Conservation (phyloP, 1,140 invertebrate species). For the Subanguina moxae region DNA sequence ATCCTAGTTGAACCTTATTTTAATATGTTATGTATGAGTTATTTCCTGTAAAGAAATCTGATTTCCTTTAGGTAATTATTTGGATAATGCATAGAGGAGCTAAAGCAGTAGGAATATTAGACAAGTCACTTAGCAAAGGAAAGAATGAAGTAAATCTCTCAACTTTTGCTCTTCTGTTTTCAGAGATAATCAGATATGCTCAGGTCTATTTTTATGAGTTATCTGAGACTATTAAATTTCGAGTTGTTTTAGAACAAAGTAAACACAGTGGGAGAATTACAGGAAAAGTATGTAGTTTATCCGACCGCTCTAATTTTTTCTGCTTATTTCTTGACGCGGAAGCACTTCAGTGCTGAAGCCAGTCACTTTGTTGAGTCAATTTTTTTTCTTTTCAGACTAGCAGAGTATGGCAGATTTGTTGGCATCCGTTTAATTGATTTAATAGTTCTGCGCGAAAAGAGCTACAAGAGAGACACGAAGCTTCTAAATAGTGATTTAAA, state of each 20-base stretch:
- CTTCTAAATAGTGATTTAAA: conserved; percentile 77
- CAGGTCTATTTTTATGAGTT: no score
- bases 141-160: conserved; percentile 84
- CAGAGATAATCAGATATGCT: conserved; percentile 95
- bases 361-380: neutral
- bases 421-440: conserved; percentile 86
- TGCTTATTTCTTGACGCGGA: neutral
- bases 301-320: no score
- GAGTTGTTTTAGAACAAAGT: no score
- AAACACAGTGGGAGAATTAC: conserved; percentile 86
- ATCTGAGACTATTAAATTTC: no score
- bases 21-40: no score
- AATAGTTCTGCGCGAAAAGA: conserved; percentile 80
- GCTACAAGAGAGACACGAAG: conserved; percentile 90
- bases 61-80: no score
- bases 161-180: conserved; percentile 89
- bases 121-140: conserved; percentile 84
- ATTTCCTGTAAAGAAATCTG: no score
- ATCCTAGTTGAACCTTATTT: no score
- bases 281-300: conserved; percentile 71
- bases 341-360: neutral
- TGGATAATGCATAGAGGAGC: conserved; percentile 37
- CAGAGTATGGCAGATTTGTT: conserved; percentile 88
- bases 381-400: conserved; percentile 67
- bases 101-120: conserved; percentile 68